Conservation (phyloP, 2,113 vertebrate species). For the Echinops telfairi region DNA sequence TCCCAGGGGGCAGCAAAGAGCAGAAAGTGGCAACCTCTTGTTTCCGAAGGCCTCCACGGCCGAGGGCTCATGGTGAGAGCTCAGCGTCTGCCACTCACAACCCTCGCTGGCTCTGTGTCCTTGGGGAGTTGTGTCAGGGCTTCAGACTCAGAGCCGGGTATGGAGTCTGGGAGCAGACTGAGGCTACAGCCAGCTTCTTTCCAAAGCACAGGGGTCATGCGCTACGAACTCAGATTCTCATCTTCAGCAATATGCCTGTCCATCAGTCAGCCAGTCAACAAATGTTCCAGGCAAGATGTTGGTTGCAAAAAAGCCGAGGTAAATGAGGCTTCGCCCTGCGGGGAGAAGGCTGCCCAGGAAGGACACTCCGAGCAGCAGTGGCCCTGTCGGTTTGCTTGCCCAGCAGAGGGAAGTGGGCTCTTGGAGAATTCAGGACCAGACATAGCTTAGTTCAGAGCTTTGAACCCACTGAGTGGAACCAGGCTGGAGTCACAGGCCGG, state of each 20-base stretch:
- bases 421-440: neutral
- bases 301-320: neutral
- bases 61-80: accelerated
- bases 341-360: neutral
- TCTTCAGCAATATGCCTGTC: neutral
- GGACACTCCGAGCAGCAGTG: neutral
- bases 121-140: neutral
- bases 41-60: neutral
- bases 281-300: neutral
- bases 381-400: neutral
- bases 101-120: neutral
- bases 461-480: neutral
- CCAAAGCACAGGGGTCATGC: neutral
- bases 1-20: no score
- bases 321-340: neutral
- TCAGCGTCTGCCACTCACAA: neutral
- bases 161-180: neutral
- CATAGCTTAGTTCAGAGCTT: neutral
- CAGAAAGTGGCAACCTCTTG: no score
- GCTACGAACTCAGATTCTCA: neutral
- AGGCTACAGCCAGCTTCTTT: neutral
- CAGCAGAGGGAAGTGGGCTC: neutral
- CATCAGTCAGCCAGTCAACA: neutral
- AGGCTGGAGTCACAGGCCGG: neutral
- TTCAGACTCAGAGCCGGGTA: neutral